phyloP scores from a whole-genome alignment of 2,113 vertebrate genomes.

The Gnathonemus echidnorhynchus region DNA sequence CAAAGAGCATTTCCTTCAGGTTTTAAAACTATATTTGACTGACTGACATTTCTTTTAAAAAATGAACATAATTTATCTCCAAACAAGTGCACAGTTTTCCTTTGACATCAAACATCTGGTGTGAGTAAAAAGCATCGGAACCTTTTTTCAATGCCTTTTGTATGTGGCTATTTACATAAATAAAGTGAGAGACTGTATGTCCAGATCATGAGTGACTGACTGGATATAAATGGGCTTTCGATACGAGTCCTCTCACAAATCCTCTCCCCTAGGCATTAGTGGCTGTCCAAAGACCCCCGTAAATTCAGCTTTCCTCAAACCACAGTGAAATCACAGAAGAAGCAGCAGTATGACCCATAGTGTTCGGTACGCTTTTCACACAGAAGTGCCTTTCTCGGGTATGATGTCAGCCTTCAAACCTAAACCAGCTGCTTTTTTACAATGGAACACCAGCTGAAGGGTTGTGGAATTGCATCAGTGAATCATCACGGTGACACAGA shows the following conservation, averaged over 20 bases:
- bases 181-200: background rate
- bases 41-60: background rate
- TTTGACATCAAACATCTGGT: background rate
- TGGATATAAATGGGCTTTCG: background rate
- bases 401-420: slow-evolving; percentile 5
- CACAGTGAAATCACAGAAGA: background rate
- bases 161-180: background rate
- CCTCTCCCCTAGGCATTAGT: background rate
- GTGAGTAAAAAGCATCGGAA: background rate
- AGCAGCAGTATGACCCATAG: background rate
- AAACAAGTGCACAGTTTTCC: background rate
- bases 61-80: background rate
- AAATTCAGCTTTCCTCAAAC: background rate
- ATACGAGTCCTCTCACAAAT: background rate
- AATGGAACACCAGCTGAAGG: slow-evolving; percentile 5
- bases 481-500: slow-evolving; percentile 6
- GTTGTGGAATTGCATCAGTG: slow-evolving; percentile 4
- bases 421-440: background rate
- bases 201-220: background rate
- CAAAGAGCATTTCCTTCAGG: background rate
- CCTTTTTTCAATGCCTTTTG: background rate
- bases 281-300: background rate
- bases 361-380: background rate
- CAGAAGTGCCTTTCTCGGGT: background rate
- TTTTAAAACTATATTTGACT: background rate